A percentile compares a stretch with the other conserved stretches of the same genome.
These are phyloP conservation scores for Epinotia demarniana DNA, from an alignment of 2,888 invertebrate genomes.

Conservation along the genomic window DNA sequence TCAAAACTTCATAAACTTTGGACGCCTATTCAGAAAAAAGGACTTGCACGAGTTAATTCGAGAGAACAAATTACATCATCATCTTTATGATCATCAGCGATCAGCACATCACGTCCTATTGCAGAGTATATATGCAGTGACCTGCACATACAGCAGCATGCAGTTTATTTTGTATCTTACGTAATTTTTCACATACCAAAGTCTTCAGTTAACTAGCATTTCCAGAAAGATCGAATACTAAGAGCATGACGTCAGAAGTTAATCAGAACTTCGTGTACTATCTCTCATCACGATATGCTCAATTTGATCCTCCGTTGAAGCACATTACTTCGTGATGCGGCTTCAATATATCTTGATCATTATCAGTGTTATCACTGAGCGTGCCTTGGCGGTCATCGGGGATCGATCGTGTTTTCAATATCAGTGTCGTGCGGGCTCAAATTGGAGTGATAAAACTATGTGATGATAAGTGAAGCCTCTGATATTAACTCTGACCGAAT, in stretches of 20 bases:
- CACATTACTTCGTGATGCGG: conserved; percentile 58
- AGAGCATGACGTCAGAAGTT: conserved; percentile 46
- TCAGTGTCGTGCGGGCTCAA: conserved; percentile 57
- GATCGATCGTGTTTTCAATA: conserved; percentile 60
- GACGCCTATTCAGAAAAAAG: no score
- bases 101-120: no score
- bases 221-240: conserved; percentile 42
- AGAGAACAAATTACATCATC: no score
- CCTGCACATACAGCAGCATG: no score
- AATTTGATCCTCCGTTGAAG: conserved; percentile 52
- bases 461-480: conserved; percentile 59
- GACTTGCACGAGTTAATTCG: no score
- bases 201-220: conserved; percentile 9
- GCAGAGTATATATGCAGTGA: no score
- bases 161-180: neutral
- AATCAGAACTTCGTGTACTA: conserved; percentile 66
- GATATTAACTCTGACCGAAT: conserved; percentile 67
- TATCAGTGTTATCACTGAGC: conserved; percentile 72
- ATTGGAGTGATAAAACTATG: conserved; percentile 56
- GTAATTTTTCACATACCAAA: no score
- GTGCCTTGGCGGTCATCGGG: conserved; percentile 62
- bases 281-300: conserved; percentile 60
- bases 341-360: conserved; percentile 68
- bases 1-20: no score
- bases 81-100: no score